Evolutionary conservation across 2,113 vertebrate species (phyloP).

Genomic region (Taxidea taxus): DNA sequence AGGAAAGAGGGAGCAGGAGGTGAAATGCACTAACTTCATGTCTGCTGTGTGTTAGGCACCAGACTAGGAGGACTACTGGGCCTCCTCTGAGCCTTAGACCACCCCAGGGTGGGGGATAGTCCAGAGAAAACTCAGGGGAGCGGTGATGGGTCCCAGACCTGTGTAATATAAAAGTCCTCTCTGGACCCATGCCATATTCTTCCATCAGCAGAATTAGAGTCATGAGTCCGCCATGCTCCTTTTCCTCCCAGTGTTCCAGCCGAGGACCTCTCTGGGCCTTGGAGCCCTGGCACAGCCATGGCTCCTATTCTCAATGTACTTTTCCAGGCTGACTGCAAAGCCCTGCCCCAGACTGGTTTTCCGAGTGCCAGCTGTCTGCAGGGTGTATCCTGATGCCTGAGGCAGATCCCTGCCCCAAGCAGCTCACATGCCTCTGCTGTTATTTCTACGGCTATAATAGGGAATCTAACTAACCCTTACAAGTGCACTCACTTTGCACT

Average conservation of each 20-base stretch:
- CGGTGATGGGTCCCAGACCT: not conserved
- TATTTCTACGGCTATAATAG: not conserved
- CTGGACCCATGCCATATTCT: not conserved
- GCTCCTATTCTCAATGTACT: too few species aligned
- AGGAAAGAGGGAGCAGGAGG: too few species aligned
- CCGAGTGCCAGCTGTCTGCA: too few species aligned
- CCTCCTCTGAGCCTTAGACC: not conserved
- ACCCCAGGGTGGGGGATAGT: not conserved
- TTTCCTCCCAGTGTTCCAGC: not conserved
- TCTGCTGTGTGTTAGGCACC: not conserved
- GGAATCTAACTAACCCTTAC: too few species aligned
- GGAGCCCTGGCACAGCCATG: not conserved
- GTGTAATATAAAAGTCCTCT: not conserved
- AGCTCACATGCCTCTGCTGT: not conserved
- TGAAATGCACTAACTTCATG: not conserved
- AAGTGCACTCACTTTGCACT: not conserved
- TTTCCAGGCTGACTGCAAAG: not conserved
- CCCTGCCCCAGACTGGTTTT: not conserved
- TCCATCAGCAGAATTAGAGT: not conserved
- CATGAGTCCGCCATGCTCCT: not conserved
- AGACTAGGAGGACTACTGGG: not conserved
- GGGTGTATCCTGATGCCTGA: not conserved
- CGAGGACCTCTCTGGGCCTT: not conserved
- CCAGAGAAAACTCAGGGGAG: not conserved
- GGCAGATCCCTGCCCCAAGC: not conserved